Conservation (phyloP, 2,888 invertebrate species). For the Agonopterix alstromeriana region DNA sequence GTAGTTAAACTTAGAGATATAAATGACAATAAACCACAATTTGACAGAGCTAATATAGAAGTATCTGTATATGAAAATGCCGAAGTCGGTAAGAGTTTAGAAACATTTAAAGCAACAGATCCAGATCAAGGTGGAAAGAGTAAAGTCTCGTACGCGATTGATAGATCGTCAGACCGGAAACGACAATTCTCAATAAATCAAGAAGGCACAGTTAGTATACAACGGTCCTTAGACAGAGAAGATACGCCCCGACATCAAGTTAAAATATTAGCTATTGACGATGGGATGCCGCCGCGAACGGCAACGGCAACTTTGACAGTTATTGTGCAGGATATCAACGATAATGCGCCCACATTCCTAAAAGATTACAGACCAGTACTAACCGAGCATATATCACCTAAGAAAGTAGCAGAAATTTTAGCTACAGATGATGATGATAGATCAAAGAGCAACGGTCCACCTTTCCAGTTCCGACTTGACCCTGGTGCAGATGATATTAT, state of each 20-base stretch:
- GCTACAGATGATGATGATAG: conserved; percentile 96
- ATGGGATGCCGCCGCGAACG: conserved; percentile 94
- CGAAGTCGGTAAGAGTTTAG: conserved; percentile 91
- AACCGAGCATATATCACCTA: conserved; percentile 93
- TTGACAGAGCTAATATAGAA: conserved; percentile 95
- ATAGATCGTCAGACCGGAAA: conserved; percentile 93
- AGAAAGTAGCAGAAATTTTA: conserved; percentile 93
- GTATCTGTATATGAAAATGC: conserved; percentile 95
- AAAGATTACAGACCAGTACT: conserved; percentile 95
- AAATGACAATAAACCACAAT: conserved; percentile 98
- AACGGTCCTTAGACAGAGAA: conserved; percentile 93
- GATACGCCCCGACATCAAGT: conserved; percentile 97
- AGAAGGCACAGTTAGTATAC: conserved; percentile 96
- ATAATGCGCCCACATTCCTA: conserved; percentile 95
- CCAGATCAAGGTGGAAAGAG: conserved; percentile 96
- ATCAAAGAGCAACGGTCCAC: conserved; percentile 96
- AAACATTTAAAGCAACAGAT: conserved; percentile 96
- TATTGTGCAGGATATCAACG: conserved; percentile 96
- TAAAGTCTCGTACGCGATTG: conserved; percentile 93
- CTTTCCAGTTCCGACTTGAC: conserved; percentile 96
- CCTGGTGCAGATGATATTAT: conserved; percentile 96
- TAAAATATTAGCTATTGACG: conserved; percentile 96
- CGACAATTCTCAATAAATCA: conserved; percentile 96
- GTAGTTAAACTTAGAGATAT: conserved; percentile 94
- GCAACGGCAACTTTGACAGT: conserved; percentile 96